phyloP scores from a whole-genome alignment of 2,113 vertebrate genomes.

The Larimichthys polyactis region DNA sequence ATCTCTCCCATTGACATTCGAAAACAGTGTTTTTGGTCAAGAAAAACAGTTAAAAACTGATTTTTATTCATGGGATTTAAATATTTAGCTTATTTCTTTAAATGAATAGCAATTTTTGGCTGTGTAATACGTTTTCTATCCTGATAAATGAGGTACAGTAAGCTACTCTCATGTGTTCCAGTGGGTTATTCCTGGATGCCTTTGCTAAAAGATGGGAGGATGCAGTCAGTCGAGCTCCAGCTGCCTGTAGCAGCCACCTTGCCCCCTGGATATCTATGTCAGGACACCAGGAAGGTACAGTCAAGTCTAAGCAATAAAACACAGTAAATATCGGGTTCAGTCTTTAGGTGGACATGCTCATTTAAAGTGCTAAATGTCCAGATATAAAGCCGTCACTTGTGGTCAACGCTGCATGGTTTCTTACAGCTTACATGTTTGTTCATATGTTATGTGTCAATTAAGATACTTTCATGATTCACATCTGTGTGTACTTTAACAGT shows the following conservation, averaged over 20 bases:
- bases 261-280: constrained; percentile 90
- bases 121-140: neutral
- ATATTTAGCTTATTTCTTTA: neutral
- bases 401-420: neutral
- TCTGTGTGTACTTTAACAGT: constrained; percentile 61
- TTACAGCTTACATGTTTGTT: neutral
- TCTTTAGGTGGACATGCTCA: too few species aligned
- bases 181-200: constrained; percentile 94
- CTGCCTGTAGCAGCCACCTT: constrained; percentile 90
- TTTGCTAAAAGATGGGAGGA: constrained; percentile 91
- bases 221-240: constrained; percentile 91
- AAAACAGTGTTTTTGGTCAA: too few species aligned
- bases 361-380: neutral
- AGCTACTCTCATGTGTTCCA: constrained; percentile 54
- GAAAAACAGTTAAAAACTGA: too few species aligned
- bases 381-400: neutral
- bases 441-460: neutral
- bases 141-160: neutral
- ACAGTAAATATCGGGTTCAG: neutral
- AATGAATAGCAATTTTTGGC: neutral
- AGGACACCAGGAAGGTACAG: constrained; percentile 87
- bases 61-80: neutral
- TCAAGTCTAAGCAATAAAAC: neutral
- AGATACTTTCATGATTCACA: neutral
- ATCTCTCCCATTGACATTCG: neutral